Evolutionary conservation across 2,113 vertebrate genomes (phyloP).

Genomic region (Podocnemis expansa): DNA sequence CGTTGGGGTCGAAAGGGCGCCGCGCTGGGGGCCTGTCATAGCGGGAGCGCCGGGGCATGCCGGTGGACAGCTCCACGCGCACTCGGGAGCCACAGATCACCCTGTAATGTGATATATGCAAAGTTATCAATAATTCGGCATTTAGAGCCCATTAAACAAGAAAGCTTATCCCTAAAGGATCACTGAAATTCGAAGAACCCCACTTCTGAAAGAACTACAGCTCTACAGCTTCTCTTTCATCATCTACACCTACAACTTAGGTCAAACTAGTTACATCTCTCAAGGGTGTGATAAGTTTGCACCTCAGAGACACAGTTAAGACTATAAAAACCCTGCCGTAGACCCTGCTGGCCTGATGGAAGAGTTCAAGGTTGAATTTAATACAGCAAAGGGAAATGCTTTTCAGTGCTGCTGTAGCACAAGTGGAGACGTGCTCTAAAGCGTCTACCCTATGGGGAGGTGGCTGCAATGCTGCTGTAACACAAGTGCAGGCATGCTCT

Average conservation of each 20-base stretch:
- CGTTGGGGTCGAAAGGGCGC: constrained; percentile 88
- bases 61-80: constrained; percentile 87
- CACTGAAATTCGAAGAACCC: neutral
- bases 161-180: neutral
- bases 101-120: constrained; percentile 65
- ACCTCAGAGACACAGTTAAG: no score
- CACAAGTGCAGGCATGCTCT: neutral
- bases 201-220: neutral
- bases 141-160: neutral
- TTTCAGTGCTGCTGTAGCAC: no score
- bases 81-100: constrained; percentile 85
- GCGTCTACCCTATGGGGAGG: no score
- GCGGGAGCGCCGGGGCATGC: constrained; percentile 87
- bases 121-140: neutral
- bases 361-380: neutral
- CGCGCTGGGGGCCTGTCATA: constrained; percentile 85
- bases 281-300: no score
- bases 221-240: fast-evolving
- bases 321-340: neutral
- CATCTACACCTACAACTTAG: neutral
- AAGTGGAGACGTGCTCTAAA: no score
- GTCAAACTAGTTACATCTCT: neutral
- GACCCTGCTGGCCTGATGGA: neutral
- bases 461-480: no score
- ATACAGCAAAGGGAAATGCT: no score